phyloP scores from a whole-genome alignment of 2,888 invertebrate species.

The Tetragnatha montana region DNA sequence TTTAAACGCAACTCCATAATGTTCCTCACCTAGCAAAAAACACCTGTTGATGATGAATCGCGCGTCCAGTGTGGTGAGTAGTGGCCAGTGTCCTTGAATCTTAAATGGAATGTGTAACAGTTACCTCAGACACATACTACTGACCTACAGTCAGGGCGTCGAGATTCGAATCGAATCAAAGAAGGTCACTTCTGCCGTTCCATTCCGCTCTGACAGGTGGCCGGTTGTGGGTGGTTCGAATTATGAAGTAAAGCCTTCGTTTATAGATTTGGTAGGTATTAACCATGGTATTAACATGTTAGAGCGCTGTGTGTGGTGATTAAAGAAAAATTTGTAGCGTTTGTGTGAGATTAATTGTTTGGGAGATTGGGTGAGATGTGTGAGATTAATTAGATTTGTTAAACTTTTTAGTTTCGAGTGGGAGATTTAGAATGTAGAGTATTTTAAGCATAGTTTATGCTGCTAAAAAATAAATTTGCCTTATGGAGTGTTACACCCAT shows the following conservation, averaged over 20 bases:
- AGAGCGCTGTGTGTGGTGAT: too few species aligned
- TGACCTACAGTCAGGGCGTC: conserved; percentile 40
- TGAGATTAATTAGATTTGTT: neutral
- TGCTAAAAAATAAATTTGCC: too few species aligned
- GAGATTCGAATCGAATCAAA: conserved; percentile 42
- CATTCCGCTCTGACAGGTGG: neutral
- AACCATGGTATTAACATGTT: too few species aligned
- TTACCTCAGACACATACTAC: conserved; percentile 17
- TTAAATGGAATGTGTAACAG: conserved; percentile 24
- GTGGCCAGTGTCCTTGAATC: conserved; percentile 33
- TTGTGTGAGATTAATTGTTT: neutral
- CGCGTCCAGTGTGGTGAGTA: conserved; percentile 8
- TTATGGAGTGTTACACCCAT: too few species aligned
- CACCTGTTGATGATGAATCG: neutral
- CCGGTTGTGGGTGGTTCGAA: neutral
- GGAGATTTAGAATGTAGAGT: too few species aligned
- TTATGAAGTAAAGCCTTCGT: neutral
- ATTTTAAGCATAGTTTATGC: too few species aligned
- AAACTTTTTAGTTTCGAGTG: neutral
- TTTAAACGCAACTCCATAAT: neutral
- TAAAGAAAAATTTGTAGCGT: neutral
- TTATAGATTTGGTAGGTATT: neutral
- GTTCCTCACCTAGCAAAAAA: neutral
- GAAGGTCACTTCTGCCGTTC: conserved; percentile 42
- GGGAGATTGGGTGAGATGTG: neutral